These are phyloP conservation scores for Bufotes viridis DNA, from an alignment of 2,797 vertebrate species.

Conservation along the genomic window DNA sequence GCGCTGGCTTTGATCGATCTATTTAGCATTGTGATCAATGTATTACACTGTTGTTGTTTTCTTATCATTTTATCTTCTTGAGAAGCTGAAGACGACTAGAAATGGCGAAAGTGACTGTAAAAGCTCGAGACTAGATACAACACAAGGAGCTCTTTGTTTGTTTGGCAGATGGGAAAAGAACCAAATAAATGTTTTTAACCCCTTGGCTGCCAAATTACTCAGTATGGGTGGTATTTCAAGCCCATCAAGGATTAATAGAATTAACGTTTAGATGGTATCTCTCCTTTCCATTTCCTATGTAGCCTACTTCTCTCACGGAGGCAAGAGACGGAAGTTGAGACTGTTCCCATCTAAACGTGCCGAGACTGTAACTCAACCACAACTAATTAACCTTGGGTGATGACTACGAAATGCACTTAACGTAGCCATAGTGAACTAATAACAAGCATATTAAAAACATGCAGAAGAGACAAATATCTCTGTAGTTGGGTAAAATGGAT, in stretches of 20 bases:
- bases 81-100: background rate
- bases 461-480: constrained; percentile 50
- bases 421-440: constrained; percentile 56
- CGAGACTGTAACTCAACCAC: constrained; percentile 54
- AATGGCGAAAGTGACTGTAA: background rate
- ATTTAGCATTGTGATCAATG: background rate
- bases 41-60: constrained; percentile 4
- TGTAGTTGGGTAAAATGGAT: constrained; percentile 45
- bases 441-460: constrained; percentile 59
- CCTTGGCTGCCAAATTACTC: constrained; percentile 32
- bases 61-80: background rate
- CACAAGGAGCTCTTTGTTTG: constrained; percentile 38
- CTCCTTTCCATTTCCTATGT: constrained; percentile 43
- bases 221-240: constrained; percentile 31
- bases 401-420: constrained; percentile 60
- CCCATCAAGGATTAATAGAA: constrained; percentile 40
- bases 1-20: background rate
- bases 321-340: constrained; percentile 17
- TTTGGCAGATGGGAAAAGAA: constrained; percentile 39
- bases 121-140: background rate
- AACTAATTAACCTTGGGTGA: constrained; percentile 60
- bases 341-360: constrained; percentile 27
- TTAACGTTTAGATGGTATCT: constrained; percentile 50
- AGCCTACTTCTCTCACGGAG: constrained; percentile 12
- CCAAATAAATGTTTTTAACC: constrained; percentile 31